Base-by-base conservation (phyloP, 2,113 vertebrate genomes). In the Proteles cristata region DNA sequence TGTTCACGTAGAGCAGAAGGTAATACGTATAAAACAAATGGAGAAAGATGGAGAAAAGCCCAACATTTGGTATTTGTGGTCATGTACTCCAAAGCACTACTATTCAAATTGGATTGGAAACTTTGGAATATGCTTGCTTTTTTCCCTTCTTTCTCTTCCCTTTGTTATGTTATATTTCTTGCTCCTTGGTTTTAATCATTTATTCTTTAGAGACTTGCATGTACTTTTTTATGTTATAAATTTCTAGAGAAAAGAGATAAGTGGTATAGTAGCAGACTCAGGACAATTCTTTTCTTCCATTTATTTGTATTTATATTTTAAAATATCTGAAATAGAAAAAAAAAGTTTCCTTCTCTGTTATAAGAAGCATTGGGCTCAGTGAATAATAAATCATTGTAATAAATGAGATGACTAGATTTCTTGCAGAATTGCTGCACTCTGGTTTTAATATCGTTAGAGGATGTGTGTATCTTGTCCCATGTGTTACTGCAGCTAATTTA, bases 321-420 rank as follows among this genome's bases (percentile, higher is more conserved):
- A 79, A 76, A 90, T 79, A 93, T 66, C 31, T 97, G 28, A 97
- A 95, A 74, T 43, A 86, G 50, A 63, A 85, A 83, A 63, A 85
- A 83, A 80, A 31, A 21, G 5, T 35, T 19, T 61, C 11, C 33
- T 68, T 33, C 2, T 45, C 48, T 66, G 31, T 63, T 90, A 15
- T 45, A 65, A 73, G 48, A 93, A 94, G 25, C 26, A 15, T n/a
- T 65, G 73, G 28, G 19, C 35, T 91, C 43, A 65, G 85, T 80
- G 73, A 84, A 87, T 95, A 94, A 87, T 98, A 97, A 94, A 96
- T 94, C 93, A 90, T 92, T 33, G 45, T 94, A 93, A 89, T 92
- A 95, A 96, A 94, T 89, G 79, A 87, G 55, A 94, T 80, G 89
- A 86, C 35, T 86, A 61, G 50, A 61, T 93, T 95, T 74, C 77